Evolutionary conservation across 2,888 invertebrate species (phyloP).

Genomic region (Morpho helenor): DNA sequence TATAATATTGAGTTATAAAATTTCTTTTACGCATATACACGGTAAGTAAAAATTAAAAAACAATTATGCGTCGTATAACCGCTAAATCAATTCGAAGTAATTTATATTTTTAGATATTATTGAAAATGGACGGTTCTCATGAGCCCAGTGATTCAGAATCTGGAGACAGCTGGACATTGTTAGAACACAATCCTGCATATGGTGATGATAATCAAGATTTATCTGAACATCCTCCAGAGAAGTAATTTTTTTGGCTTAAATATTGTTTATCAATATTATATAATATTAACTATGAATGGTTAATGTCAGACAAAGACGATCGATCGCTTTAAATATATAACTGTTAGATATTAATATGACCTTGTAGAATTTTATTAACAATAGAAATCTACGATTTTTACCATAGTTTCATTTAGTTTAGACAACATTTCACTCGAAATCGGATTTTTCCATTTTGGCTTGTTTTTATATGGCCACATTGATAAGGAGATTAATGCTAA

Average conservation of each 20-base stretch:
- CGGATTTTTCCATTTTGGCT: too few relatives aligned
- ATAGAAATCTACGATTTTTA: too few relatives aligned
- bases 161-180: slow-evolving; percentile 72
- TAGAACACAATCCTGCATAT: slow-evolving; percentile 49
- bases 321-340: too few relatives aligned
- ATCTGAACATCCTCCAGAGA: slow-evolving; percentile 39
- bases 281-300: too few relatives aligned
- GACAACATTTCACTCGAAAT: too few relatives aligned
- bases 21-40: slow-evolving; percentile 18
- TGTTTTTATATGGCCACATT: too few relatives aligned
- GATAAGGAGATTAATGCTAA: too few relatives aligned
- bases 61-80: slow-evolving; percentile 16
- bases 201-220: slow-evolving; percentile 47
- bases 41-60: slow-evolving; percentile 11
- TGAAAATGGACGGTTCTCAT: slow-evolving; percentile 56
- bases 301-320: too few relatives aligned
- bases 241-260: slow-evolving; percentile 33
- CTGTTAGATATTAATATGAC: too few relatives aligned
- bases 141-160: slow-evolving; percentile 76
- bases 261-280: background rate
- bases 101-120: slow-evolving; percentile 9
- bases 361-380: too few relatives aligned
- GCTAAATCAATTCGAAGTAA: background rate
- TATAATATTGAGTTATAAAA: slow-evolving; percentile 13
- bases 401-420: too few relatives aligned